phyloP scores from a whole-genome alignment of 2,888 invertebrate species.

The Pycnomerus fuliginosus region DNA sequence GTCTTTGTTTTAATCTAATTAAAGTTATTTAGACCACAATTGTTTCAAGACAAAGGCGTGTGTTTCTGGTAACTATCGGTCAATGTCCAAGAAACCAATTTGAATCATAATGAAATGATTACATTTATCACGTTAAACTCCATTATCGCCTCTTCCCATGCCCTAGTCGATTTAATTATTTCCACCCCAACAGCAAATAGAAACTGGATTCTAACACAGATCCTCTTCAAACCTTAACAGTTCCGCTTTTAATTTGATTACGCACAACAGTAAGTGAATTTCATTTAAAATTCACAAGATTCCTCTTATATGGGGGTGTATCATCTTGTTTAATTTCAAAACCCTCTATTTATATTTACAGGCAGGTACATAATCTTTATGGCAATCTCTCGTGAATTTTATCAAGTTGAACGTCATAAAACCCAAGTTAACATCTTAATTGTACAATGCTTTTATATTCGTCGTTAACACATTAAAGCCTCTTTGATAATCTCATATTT shows the following conservation, averaged over 20 bases:
- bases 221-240: conserved; percentile 21
- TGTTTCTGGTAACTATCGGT: too few species aligned
- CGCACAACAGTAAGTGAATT: conserved; percentile 25
- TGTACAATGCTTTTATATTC: conserved; percentile 15
- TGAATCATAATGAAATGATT: conserved; percentile 15
- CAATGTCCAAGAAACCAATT: conserved; percentile 11
- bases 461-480: conserved; percentile 14
- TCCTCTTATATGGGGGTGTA: too few species aligned
- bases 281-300: too few species aligned
- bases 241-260: conserved; percentile 28
- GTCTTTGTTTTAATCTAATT: too few species aligned
- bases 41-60: too few species aligned
- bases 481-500: conserved; percentile 13
- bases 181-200: conserved; percentile 8
- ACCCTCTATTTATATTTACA: conserved; percentile 5
- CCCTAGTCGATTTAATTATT: conserved; percentile 20
- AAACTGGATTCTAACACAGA: conserved; percentile 16
- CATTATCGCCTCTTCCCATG: conserved; percentile 9
- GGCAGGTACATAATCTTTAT: conserved; percentile 11
- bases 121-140: conserved; percentile 16
- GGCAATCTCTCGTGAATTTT: conserved; percentile 13
- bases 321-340: too few species aligned
- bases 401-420: conserved; percentile 16
- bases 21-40: too few species aligned
- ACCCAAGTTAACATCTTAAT: conserved; percentile 15